Base-by-base conservation (phyloP, 2,797 vertebrate genomes). In the Cossypha polioptera region DNA sequence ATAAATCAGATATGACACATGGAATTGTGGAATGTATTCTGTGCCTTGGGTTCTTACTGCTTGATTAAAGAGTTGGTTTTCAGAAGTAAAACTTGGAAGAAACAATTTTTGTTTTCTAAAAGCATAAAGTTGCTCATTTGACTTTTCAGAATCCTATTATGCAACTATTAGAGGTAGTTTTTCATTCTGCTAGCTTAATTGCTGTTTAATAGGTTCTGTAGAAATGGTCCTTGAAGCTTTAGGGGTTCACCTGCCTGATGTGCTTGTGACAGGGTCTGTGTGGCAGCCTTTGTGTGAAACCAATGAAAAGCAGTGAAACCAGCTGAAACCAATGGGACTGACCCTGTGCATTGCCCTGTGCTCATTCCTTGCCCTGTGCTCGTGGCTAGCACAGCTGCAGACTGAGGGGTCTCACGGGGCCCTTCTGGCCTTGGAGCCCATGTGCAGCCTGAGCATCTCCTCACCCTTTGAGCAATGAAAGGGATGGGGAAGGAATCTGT, bases 161-260 rank as follows among this genome's bases (percentile, higher is more conserved):
- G 4, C 15, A 45, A 7, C 22, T n/a, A 3, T 45, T 55, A 45
- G 43, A 79, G 25, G 11, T 7, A 0, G 0, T 1, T 28, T 40
- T 48, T 57, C n/a, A 45, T 33, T 68, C 40, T 29, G 16, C 43
- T 82, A 28, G 18, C 63, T 36, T 55, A 67, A 31, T 31, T 21
- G 55, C 35, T 22, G 1, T 61, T 57, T 12, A 14, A 26, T 18
- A n/a, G 0, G 1, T 26, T 38, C 50, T 28, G 21, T 33, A 51
- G 58, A 43, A 63, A 22, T 2, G 13, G 19, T 19, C 16, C 42
- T 38, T n/a, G 35, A 33, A n/a, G 24, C n/a, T 8, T 10, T 7
- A 33, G 69, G 21, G 24, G 62, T 17, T 8, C 0, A 2, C 26
- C 21, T 3, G 5, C 21, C 22, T 26, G 5, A 16, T 0, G 1